Percentiles rank a stretch among this genome's conserved stretches.
Conservation (phyloP, 2,888 invertebrate genomes). For the Microctonus hyperodae region DNA sequence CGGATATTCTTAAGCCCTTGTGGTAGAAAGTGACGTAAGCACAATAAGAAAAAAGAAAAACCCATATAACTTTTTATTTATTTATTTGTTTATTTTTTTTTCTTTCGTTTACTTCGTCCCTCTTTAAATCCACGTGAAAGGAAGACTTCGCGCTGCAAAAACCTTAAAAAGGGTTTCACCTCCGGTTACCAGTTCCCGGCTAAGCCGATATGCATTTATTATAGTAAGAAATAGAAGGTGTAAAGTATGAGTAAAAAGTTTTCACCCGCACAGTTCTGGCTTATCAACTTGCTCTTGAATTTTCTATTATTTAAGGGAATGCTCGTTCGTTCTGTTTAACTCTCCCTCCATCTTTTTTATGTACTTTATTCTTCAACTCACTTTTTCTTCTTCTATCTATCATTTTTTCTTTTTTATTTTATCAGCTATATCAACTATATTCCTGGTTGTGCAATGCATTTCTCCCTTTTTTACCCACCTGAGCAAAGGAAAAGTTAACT, state of each 20-base stretch:
- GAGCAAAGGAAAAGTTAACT: conserved; percentile 49
- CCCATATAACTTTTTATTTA: conserved; percentile 31
- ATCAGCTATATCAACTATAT: conserved; percentile 5
- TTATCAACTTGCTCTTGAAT: conserved; percentile 61
- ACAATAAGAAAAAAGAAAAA: conserved; percentile 16
- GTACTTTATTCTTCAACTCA: conserved; percentile 32
- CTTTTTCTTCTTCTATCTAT: too few relatives aligned
- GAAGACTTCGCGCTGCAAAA: conserved; percentile 44
- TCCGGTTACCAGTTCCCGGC: conserved; percentile 45
- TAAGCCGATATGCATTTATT: conserved; percentile 64
- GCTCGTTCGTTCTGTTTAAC: conserved; percentile 44
- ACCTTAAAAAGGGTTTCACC: conserved; percentile 55
- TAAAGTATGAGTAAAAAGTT: conserved; percentile 51
- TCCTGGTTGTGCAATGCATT: conserved; percentile 17
- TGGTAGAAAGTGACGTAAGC: conserved; percentile 15
- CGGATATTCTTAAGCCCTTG: conserved; percentile 5
- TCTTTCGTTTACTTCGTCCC: neutral
- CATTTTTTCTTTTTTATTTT: conserved; percentile 33
- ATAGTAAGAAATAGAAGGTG: conserved; percentile 59
- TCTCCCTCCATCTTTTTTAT: conserved; percentile 32
- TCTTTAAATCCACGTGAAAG: conserved; percentile 38
- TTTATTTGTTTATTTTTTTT: conserved; percentile 20
- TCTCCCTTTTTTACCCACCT: conserved; percentile 32
- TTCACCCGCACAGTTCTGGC: conserved; percentile 49
- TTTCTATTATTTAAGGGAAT: conserved; percentile 62